Evolutionary conservation across 2,888 invertebrate genomes (phyloP).

Genomic region (Machimus atricapillus): DNA sequence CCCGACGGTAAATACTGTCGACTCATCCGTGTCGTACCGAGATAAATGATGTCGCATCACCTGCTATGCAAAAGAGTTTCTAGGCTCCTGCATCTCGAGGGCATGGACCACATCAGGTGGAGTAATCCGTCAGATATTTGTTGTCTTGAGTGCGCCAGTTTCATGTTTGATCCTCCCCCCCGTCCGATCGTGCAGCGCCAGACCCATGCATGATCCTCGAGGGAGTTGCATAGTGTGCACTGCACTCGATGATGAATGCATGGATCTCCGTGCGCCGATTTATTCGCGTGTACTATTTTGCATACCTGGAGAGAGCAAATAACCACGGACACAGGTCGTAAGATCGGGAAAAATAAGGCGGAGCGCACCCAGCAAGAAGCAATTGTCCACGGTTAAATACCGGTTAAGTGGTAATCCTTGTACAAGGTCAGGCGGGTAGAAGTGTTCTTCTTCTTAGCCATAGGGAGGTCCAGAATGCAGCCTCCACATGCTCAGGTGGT

Average conservation of each 20-base stretch:
- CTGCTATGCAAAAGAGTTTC: slow-evolving; percentile 14
- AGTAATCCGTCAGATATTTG: slow-evolving; percentile 35
- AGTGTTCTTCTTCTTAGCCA: neutral
- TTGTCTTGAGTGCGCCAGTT: slow-evolving; percentile 9
- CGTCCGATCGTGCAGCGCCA: neutral
- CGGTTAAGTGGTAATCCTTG: slow-evolving; percentile 38
- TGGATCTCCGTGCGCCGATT: neutral
- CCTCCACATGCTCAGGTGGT: neutral
- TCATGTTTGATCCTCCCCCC: neutral
- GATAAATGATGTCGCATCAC: slow-evolving; percentile 42
- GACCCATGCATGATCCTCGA: neutral
- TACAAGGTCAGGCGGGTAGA: slow-evolving; percentile 34
- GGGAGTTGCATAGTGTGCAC: neutral
- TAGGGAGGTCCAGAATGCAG: slow-evolving; percentile 11
- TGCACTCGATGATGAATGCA: slow-evolving; percentile 14
- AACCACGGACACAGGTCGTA: neutral
- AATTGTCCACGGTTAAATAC: slow-evolving; percentile 40
- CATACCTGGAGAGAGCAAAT: slow-evolving; percentile 10
- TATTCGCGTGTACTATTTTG: slow-evolving; percentile 32
- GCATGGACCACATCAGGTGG: slow-evolving; percentile 20
- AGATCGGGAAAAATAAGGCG: neutral
- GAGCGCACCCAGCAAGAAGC: slow-evolving; percentile 11
- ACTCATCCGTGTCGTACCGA: slow-evolving; percentile 19
- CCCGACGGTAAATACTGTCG: neutral
- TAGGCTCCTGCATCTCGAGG: neutral